A percentile compares a stretch with the other conserved stretches of the same genome.
These are phyloP conservation scores for Teinopalpus imperialis DNA, from an alignment of 2,888 invertebrate genomes.

Conservation along the genomic window DNA sequence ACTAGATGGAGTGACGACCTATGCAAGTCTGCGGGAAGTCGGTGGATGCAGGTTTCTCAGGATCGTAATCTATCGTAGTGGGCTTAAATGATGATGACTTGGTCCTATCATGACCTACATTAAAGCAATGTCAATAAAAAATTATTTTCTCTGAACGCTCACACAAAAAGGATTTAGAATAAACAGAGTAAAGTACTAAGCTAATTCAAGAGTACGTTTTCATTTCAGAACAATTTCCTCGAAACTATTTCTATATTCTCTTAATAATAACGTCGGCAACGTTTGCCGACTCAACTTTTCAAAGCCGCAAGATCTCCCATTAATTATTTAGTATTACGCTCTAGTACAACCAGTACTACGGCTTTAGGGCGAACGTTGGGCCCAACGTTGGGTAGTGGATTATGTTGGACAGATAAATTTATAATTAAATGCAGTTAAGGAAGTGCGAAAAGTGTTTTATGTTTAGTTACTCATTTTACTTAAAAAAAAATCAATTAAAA, in stretches of 20 bases:
- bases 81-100: too few relatives aligned
- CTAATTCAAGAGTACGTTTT: conserved; percentile 20
- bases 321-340: conserved; percentile 41
- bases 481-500: too few relatives aligned
- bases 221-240: conserved; percentile 27
- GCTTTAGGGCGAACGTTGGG: conserved; percentile 29
- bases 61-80: too few relatives aligned
- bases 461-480: too few relatives aligned
- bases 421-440: background rate
- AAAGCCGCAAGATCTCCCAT: conserved; percentile 37
- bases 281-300: conserved; percentile 27
- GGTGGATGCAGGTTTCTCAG: too few relatives aligned
- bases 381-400: conserved; percentile 13
- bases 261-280: conserved; percentile 25
- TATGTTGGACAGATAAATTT: conserved; percentile 7
- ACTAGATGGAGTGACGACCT: too few relatives aligned
- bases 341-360: conserved; percentile 26
- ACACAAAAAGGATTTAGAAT: conserved; percentile 9
- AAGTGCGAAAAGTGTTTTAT: background rate
- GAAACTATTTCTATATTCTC: conserved; percentile 29
- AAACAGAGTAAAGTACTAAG: conserved; percentile 16
- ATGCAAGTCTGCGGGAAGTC: too few relatives aligned
- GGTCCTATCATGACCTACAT: too few relatives aligned
- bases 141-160: conserved; percentile 13
- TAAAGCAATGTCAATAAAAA: conserved; percentile 3